Evolutionary conservation across 2,797 vertebrate genomes (phyloP), one percentile per base, ranked within the genome.

Genomic region (Clangula hyemalis): DNA sequence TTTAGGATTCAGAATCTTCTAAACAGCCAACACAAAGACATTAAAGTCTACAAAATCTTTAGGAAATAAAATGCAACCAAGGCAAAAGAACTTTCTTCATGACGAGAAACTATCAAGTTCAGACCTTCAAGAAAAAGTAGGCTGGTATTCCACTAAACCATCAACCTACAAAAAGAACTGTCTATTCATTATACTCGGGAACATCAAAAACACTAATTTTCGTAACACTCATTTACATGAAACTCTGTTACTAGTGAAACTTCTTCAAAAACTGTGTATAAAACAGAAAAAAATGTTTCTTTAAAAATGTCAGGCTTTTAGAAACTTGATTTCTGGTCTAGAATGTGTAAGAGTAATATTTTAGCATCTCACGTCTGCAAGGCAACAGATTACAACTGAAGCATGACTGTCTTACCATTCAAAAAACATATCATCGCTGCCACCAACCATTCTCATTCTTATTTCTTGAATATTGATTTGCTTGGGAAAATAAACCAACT

Each of bases 401-500:
- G 27, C 69, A 79, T 1, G 4, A 79, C 13, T 4, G 3, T 38
- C 11, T 60, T 45, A 70, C 8, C 54, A 45, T 34, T 58, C 36
- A 84, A 45, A 87, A 81, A 62, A 47, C 28, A 90, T 54, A 54
- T 34, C 78, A 51, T 56, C 73, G 82, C 69, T 79, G 71, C 84
- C 92, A 96, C 84, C 24, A 1, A 51, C 21, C 71, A 53, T 7
- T 81, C 56, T 81, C 78, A 72, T 78, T 69, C 77, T 82, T 85
- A 60, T 12, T 89, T 32, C 34, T 79, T 47, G 28, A 53, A 20
- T 82, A 96, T 87, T 94, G 94, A 95, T 94, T 94, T 82, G 53
- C 78, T 95, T 96, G 75, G 68, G 92, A 88, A 96, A 95, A 92
- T 56, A 93, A 85, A 82, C 85, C 89, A 73, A 49, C 82, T 56